Evolutionary conservation across 2,113 vertebrate species (phyloP).

Genomic region (Lichenostomus cassidix): DNA sequence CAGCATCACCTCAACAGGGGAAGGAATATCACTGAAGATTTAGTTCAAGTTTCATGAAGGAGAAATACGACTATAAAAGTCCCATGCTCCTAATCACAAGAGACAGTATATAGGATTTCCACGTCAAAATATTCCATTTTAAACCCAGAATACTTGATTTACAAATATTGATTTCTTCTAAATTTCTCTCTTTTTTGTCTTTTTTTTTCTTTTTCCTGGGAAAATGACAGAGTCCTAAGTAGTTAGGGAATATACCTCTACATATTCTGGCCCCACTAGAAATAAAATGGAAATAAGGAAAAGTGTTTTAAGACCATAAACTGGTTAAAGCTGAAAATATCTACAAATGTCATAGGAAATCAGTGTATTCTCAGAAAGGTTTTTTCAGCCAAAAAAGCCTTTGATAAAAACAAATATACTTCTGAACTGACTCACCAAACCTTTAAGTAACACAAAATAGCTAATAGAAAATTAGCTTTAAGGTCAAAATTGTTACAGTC

Average conservation of each 20-base stretch:
- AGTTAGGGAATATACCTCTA: background rate
- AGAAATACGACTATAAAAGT: background rate
- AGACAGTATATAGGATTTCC: background rate
- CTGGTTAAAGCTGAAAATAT: background rate
- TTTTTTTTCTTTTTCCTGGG: background rate
- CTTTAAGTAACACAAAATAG: slow-evolving; percentile 27
- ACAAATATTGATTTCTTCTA: background rate
- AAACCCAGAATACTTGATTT: background rate
- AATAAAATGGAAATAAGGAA: background rate
- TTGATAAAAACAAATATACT: slow-evolving; percentile 43
- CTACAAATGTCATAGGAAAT: slow-evolving; percentile 30
- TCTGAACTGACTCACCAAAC: slow-evolving; percentile 31
- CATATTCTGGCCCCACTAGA: background rate
- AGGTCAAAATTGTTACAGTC: slow-evolving; percentile 36
- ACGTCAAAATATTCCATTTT: background rate
- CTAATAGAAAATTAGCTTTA: slow-evolving; percentile 31
- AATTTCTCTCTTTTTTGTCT: background rate
- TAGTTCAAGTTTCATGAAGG: background rate
- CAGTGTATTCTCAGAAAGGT: background rate
- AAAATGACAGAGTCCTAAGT: background rate
- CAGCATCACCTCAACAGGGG: background rate
- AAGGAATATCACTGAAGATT: background rate
- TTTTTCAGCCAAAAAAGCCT: background rate
- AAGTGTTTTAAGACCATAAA: background rate
- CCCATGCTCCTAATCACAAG: background rate